These are phyloP conservation scores for Conus canariensis DNA, from an alignment of 2,888 invertebrate species.

Conservation along the genomic window DNA sequence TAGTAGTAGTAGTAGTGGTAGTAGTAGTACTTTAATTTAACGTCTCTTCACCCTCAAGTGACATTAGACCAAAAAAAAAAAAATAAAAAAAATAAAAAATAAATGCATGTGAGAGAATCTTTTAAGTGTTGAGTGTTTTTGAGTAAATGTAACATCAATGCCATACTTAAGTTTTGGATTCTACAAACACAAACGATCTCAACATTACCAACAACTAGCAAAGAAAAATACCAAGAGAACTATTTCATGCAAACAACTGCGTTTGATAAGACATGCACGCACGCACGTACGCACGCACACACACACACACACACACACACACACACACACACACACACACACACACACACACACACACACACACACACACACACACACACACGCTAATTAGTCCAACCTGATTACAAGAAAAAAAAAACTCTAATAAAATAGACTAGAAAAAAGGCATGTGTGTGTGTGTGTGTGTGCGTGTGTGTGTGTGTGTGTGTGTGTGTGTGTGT, in stretches of 20 bases:
- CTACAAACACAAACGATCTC: not conserved
- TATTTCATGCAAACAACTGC: not conserved
- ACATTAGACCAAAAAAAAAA: no score
- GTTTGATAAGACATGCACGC: not conserved
- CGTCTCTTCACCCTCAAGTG: no score
- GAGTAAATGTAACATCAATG: no score
- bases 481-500: conserved; percentile 14
- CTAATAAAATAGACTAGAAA: no score
- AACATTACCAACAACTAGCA: not conserved
- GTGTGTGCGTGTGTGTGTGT: not conserved
- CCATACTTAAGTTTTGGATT: no score
- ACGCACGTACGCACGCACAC: conserved; percentile 13
- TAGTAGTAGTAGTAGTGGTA: no score
- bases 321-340: conserved; percentile 26
- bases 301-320: conserved; percentile 19
- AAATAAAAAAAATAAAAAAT: no score
- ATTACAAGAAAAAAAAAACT: no score
- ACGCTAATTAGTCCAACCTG: no score
- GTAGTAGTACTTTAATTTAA: no score
- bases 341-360: not conserved
- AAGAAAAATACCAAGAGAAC: not conserved
- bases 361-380: conserved; percentile 15
- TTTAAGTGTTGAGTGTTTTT: no score
- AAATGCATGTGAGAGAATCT: no score
- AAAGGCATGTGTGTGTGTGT: not conserved